These are phyloP conservation scores for Sebastes wilsoni DNA, from an alignment of 2,797 vertebrate genomes.

Conservation along the genomic window DNA sequence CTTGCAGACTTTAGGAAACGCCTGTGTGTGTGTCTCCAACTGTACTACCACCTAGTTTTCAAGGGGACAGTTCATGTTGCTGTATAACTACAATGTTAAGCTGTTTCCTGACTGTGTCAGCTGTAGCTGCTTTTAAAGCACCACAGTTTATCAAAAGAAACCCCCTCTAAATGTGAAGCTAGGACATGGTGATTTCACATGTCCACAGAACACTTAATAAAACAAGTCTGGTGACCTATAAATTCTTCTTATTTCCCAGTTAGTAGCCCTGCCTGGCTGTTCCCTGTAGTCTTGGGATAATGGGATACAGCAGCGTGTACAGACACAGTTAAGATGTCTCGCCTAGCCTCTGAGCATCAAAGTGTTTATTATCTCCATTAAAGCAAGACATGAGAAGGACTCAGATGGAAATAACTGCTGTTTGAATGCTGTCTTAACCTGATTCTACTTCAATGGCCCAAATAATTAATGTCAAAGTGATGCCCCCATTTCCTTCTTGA, in stretches of 20 bases:
- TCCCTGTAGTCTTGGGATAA: not conserved
- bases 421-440: slow-evolving; percentile 15
- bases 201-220: not conserved
- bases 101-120: slow-evolving; percentile 32
- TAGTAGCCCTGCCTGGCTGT: not conserved
- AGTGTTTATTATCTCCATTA: slow-evolving; percentile 32
- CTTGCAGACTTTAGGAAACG: slow-evolving; percentile 56
- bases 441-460: slow-evolving; percentile 21
- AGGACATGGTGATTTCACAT: not conserved
- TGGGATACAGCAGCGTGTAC: slow-evolving; percentile 17
- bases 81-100: slow-evolving; percentile 51
- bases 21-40: not conserved
- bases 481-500: slow-evolving; percentile 29
- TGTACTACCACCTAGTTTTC: slow-evolving; percentile 60
- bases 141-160: not conserved
- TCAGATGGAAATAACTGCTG: not conserved
- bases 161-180: not conserved
- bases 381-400: slow-evolving; percentile 6
- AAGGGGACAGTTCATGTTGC: slow-evolving; percentile 57
- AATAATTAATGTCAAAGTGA: slow-evolving; percentile 27
- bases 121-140: not conserved
- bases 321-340: slow-evolving; percentile 29
- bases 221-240: not conserved
- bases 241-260: not conserved
- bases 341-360: slow-evolving; percentile 28